A percentile compares a stretch with the other conserved stretches of the same genome.
Evolutionary conservation across 2,113 vertebrate genomes (phyloP).

Genomic region (Platysternon megacephalum): DNA sequence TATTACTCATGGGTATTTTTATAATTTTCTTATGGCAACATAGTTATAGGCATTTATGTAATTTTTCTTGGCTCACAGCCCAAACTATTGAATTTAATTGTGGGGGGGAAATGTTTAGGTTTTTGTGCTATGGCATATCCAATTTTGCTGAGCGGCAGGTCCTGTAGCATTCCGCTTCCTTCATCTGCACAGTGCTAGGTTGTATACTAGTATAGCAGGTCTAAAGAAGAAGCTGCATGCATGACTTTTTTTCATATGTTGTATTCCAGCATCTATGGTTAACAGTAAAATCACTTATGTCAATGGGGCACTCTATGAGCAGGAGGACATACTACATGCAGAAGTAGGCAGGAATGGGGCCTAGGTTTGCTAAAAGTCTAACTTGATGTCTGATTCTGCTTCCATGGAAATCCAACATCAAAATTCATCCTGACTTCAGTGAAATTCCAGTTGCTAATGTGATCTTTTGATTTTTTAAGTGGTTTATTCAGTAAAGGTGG

Average conservation of each 20-base stretch:
- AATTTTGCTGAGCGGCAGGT: background rate
- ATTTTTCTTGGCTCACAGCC: background rate
- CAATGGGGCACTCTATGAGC: background rate
- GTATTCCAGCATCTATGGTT: background rate
- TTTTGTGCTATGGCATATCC: background rate
- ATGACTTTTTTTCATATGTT: background rate
- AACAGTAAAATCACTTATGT: background rate
- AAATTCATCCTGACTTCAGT: background rate
- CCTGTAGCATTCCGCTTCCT: background rate
- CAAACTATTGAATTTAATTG: background rate
- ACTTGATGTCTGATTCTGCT: background rate
- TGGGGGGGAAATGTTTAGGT: background rate
- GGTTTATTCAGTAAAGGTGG: background rate
- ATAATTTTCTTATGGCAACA: background rate
- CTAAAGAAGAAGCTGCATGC: background rate
- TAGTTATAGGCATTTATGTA: background rate
- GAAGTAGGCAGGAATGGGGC: background rate
- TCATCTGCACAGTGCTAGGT: background rate
- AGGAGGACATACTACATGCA: background rate
- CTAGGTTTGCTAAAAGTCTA: background rate
- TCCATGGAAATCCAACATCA: background rate
- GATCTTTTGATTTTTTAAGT: fast-evolving
- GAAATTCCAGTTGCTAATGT: fast-evolving
- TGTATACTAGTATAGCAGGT: background rate
- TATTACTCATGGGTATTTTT: background rate